phyloP scores from a whole-genome alignment of 2,797 vertebrate genomes.

The Steatocranus sp. region DNA sequence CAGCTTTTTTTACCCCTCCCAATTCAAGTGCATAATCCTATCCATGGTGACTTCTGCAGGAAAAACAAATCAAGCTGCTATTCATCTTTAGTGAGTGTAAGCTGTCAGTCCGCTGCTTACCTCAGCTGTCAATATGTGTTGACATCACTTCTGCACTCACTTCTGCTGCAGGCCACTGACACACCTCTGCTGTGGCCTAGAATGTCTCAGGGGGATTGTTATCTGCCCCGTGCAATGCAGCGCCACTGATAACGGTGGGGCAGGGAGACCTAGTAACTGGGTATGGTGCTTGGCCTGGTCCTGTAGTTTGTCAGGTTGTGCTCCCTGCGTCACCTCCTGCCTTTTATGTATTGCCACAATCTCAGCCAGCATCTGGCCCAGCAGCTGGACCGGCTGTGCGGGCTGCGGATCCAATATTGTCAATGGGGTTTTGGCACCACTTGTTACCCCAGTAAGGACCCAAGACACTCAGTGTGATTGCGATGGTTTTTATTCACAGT shows the following conservation, averaged over 20 bases:
- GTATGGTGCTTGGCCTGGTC: background rate
- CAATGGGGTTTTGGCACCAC: background rate
- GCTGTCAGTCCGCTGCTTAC: background rate
- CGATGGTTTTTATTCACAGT: background rate
- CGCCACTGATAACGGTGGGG: background rate
- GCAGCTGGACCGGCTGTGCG: background rate
- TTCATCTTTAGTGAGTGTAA: background rate
- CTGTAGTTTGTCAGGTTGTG: background rate
- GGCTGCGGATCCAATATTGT: background rate
- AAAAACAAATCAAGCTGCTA: background rate
- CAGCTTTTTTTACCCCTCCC: background rate
- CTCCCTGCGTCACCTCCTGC: background rate
- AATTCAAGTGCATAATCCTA: background rate
- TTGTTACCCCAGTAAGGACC: background rate
- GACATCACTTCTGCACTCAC: background rate
- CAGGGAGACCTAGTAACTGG: background rate
- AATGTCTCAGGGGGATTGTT: background rate
- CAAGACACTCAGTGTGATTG: background rate
- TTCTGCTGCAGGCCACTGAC: too few relatives aligned
- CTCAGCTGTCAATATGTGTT: background rate
- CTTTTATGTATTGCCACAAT: background rate
- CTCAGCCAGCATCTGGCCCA: background rate
- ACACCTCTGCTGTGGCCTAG: background rate
- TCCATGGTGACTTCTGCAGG: background rate
- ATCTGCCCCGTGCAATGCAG: background rate